phyloP scores from a whole-genome alignment of 2,797 vertebrate species.

The Hephaestus fuliginosus region DNA sequence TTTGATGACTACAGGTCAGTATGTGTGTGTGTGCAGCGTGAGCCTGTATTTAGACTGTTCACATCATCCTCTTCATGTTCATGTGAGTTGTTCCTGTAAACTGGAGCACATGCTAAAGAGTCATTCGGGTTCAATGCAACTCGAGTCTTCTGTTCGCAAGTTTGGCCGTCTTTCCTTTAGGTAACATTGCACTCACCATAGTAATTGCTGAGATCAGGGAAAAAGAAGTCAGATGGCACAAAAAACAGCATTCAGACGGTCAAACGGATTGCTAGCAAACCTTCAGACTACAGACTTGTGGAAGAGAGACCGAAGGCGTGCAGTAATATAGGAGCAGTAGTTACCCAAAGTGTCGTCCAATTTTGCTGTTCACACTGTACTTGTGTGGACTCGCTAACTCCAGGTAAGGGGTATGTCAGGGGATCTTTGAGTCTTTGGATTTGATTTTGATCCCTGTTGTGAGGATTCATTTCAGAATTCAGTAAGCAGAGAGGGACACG shows the following conservation, averaged over 20 bases:
- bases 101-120: constrained; percentile 5
- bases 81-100: background rate
- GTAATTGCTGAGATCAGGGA: background rate
- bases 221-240: background rate
- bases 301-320: background rate
- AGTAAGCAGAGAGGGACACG: background rate
- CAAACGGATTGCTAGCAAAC: background rate
- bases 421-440: background rate
- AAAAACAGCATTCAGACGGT: background rate
- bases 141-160: background rate
- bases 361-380: background rate
- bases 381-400: background rate
- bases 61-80: constrained; percentile 6
- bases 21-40: constrained; percentile 66
- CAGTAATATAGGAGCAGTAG: background rate
- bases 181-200: too few relatives aligned
- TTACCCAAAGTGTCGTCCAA: background rate
- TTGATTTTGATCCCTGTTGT: background rate
- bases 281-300: too few relatives aligned
- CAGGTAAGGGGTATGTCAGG: background rate
- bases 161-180: background rate
- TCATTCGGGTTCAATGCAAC: background rate
- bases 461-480: background rate
- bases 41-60: constrained; percentile 14
- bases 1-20: constrained; percentile 99